phyloP scores from a whole-genome alignment of 2,113 vertebrate species.

The Neodontobutis hainanensis region DNA sequence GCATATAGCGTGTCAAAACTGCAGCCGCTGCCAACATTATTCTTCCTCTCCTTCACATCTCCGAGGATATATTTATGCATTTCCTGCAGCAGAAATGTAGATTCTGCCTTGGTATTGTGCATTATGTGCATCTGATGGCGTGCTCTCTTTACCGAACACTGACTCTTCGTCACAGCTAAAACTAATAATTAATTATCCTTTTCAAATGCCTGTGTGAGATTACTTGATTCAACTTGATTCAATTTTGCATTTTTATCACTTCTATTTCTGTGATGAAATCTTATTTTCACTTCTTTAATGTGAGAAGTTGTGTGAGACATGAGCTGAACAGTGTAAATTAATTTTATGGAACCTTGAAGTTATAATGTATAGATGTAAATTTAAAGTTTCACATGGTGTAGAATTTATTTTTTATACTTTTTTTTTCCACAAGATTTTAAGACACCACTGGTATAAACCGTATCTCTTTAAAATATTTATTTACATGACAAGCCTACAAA shows the following conservation, averaged over 20 bases:
- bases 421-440: neutral
- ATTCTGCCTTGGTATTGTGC: constrained; percentile 40
- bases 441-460: too few species aligned
- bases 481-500: too few species aligned
- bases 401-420: neutral
- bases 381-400: constrained; percentile 4
- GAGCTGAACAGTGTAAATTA: constrained; percentile 21
- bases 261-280: neutral
- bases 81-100: constrained; percentile 50
- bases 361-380: constrained; percentile 9
- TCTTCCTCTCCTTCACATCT: constrained; percentile 26
- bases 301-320: constrained; percentile 9
- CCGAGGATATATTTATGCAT: constrained; percentile 55
- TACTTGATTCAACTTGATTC: neutral
- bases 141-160: constrained; percentile 38
- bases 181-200: too few species aligned
- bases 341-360: constrained; percentile 11
- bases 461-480: too few species aligned
- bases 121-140: constrained; percentile 49
- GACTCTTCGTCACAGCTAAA: too few species aligned
- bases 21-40: constrained; percentile 29
- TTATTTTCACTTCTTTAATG: constrained; percentile 11
- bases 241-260: neutral
- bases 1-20: constrained; percentile 40
- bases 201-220: too few species aligned